Conservation (phyloP, 2,888 invertebrate genomes). For the Drosophila meridionalis region DNA sequence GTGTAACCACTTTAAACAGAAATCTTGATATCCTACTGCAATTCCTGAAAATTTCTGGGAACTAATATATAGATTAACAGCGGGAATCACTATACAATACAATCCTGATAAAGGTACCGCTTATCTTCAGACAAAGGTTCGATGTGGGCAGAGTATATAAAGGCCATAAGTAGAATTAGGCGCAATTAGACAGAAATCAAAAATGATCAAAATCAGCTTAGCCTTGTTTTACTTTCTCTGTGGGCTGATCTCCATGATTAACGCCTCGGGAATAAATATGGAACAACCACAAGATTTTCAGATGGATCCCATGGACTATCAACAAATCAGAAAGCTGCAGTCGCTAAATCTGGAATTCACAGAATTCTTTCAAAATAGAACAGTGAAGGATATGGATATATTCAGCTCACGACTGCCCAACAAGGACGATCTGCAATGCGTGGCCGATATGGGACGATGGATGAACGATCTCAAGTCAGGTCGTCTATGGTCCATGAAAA, state of each 20-base stretch:
- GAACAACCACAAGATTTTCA: background rate
- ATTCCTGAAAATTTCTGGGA: background rate
- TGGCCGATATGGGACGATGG: conserved; percentile 34
- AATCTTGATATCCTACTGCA: conserved; percentile 8
- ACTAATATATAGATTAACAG: conserved; percentile 2
- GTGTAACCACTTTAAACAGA: background rate
- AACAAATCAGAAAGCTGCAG: conserved; percentile 16
- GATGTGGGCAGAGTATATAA: conserved; percentile 20
- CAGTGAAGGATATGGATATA: conserved; percentile 13
- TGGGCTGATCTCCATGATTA: conserved; percentile 3
- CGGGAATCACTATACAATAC: background rate
- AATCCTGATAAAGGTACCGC: conserved; percentile 14
- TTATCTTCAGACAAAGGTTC: conserved; percentile 19
- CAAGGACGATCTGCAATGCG: conserved; percentile 39
- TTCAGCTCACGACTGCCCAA: conserved; percentile 12
- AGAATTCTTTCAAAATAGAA: conserved; percentile 27
- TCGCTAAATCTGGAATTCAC: conserved; percentile 19
- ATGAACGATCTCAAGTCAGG: conserved; percentile 25
- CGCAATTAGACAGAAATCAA: conserved; percentile 12
- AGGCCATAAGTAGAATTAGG: background rate
- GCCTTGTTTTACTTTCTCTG: background rate
- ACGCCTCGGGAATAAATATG: background rate
- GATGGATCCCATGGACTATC: conserved; percentile 10
- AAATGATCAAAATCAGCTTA: conserved; percentile 24
- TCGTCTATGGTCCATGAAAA: conserved; percentile 33